Evolutionary conservation across 2,888 invertebrate species (phyloP), one percentile per base, ranked within the genome.

Genomic region (Drosophila meridiana): DNA sequence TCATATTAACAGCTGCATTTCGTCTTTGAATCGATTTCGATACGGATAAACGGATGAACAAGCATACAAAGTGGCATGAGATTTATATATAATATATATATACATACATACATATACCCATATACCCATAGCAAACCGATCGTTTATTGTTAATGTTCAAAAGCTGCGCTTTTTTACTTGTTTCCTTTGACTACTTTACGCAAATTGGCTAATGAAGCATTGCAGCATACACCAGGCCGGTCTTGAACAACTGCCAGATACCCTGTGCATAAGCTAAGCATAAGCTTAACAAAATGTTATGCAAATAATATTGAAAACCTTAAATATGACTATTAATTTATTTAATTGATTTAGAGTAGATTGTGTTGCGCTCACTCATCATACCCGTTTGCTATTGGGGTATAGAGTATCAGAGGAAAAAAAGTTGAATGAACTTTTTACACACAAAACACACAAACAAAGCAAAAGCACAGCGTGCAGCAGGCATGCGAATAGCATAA

Each of bases 341-440:
- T 38, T 13, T 20, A 42, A 42, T 42, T 2, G 0, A 5, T 28
- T 6, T 6, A 5, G 2, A 26, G n/a, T 32, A 8, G 3, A n/a
- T n/a, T 30, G 14, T 8, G 4, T 14, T 14, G 1, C 3, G 13
- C 2, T 20, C 52, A 13, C 26, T 14, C 53, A 38, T 26, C 38
- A 38, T 55, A 28, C 14, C 53, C 26, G 6, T 9, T 55, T 28
- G 38, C 38, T 0, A 55, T 7, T 28, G 8, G 3, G 9, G 9
- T 30, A 28, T 11, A 56, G n/a, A 30, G 56, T 56, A 40, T 3
- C 28, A 40, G 4, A 40, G 20, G 7, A 28, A 38, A 55, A 67
- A 77, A 71, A 78, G 85, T 87, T 86, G 78, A 89, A 83, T 88
- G 85, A 88, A 85, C 85, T 79, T 83, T 87, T 76, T 69, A 77